Conservation (phyloP, 2,113 vertebrate genomes). For the Morone chrysops region DNA sequence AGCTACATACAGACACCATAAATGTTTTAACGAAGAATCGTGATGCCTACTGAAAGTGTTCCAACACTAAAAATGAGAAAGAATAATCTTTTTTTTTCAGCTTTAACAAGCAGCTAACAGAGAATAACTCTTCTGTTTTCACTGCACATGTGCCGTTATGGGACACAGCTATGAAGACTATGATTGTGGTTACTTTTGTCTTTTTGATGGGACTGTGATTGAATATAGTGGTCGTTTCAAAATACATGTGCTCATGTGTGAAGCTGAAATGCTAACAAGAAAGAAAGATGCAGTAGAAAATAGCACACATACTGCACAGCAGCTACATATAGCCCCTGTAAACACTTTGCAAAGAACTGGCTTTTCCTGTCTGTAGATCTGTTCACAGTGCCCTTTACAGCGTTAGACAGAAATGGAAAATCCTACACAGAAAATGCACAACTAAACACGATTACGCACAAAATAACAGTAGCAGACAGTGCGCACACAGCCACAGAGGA, state of each 20-base stretch:
- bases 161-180: background rate
- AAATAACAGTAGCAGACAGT: background rate
- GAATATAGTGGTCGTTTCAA: background rate
- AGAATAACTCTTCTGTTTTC: background rate
- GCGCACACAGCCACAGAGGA: background rate
- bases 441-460: background rate
- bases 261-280: background rate
- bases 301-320: background rate
- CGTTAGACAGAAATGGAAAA: background rate
- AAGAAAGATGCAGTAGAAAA: background rate
- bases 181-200: background rate
- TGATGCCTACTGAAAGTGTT: background rate
- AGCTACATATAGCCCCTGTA: too few relatives aligned
- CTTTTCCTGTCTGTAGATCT: too few relatives aligned
- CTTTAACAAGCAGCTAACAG: background rate
- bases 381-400: too few relatives aligned
- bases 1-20: too few relatives aligned
- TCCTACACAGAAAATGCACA: background rate
- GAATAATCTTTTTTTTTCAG: background rate
- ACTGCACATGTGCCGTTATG: background rate
- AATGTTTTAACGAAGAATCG: background rate
- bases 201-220: background rate
- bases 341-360: too few relatives aligned
- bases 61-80: slow-evolving; percentile 14
- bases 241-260: background rate